Conservation (phyloP, 2,113 vertebrate species). For the Poeciliopsis turrubarensis region DNA sequence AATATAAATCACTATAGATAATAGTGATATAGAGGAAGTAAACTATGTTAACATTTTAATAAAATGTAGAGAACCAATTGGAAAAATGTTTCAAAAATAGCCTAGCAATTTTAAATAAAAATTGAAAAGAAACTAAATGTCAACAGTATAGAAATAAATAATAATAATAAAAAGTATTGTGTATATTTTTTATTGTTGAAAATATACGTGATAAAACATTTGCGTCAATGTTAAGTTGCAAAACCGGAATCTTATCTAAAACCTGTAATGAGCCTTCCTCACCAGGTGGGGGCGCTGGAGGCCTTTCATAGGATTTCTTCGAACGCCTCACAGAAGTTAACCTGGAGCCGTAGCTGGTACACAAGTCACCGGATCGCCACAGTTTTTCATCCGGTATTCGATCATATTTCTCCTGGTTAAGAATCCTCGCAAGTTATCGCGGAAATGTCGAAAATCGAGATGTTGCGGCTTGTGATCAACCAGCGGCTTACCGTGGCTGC, state of each 20-base stretch:
- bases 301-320: background rate
- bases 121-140: too few species aligned
- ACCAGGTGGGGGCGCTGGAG: constrained; percentile 17
- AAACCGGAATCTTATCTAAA: background rate
- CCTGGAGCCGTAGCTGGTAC: constrained; percentile 26
- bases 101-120: too few species aligned
- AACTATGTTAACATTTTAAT: too few species aligned
- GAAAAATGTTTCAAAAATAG: too few species aligned
- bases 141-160: too few species aligned
- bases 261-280: background rate
- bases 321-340: background rate
- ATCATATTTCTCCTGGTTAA: background rate
- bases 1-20: too few species aligned
- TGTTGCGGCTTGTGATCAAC: constrained; percentile 55
- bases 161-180: too few species aligned
- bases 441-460: constrained; percentile 47
- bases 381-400: background rate
- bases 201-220: too few species aligned
- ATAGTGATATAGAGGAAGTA: too few species aligned
- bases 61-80: too few species aligned
- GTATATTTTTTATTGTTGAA: too few species aligned
- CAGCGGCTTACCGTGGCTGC: constrained; percentile 56
- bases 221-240: too few species aligned
- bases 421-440: rapidly evolving
- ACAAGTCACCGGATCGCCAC: background rate